Conservation (phyloP, 2,888 invertebrate genomes). For the Andrena marginata region DNA sequence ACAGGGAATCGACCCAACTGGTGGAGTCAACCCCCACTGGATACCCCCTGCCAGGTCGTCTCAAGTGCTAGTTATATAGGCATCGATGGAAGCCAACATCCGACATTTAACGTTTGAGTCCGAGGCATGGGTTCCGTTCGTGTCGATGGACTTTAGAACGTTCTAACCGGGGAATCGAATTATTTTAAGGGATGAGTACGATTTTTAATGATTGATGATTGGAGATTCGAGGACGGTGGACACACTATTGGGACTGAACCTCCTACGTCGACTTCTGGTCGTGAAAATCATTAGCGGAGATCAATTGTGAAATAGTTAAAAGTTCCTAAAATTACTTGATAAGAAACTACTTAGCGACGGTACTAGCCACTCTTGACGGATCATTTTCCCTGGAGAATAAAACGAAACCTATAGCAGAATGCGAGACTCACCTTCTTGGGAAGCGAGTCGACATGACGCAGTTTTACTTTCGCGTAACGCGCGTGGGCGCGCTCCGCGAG, state of each 20-base stretch:
- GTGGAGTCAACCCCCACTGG: slow-evolving; percentile 79
- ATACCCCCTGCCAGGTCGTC: slow-evolving; percentile 79
- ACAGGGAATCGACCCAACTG: slow-evolving; percentile 83
- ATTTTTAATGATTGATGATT: slow-evolving; percentile 26
- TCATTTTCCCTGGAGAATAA: slow-evolving; percentile 3
- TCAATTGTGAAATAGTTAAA: not conserved
- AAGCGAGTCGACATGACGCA: slow-evolving; percentile 30
- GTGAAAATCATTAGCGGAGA: not conserved
- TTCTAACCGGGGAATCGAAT: slow-evolving; percentile 32
- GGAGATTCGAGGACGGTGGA: not conserved
- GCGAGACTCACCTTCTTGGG: slow-evolving; percentile 20
- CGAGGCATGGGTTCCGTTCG: slow-evolving; percentile 55
- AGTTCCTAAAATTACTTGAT: no score
- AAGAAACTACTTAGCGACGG: no score
- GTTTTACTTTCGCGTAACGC: slow-evolving; percentile 40
- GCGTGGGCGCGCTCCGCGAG: slow-evolving; percentile 39
- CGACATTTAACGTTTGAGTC: slow-evolving; percentile 71
- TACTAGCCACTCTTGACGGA: not conserved
- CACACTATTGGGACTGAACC: slow-evolving; percentile 4
- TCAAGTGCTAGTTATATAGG: slow-evolving; percentile 81
- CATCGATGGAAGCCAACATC: slow-evolving; percentile 80
- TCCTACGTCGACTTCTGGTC: not conserved
- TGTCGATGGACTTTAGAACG: slow-evolving; percentile 11
- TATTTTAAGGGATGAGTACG: slow-evolving; percentile 44
- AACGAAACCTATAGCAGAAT: not conserved